Evolutionary conservation across 2,888 invertebrate genomes (phyloP), one percentile per base, ranked within the genome.

Genomic region (Drosophila borborema): DNA sequence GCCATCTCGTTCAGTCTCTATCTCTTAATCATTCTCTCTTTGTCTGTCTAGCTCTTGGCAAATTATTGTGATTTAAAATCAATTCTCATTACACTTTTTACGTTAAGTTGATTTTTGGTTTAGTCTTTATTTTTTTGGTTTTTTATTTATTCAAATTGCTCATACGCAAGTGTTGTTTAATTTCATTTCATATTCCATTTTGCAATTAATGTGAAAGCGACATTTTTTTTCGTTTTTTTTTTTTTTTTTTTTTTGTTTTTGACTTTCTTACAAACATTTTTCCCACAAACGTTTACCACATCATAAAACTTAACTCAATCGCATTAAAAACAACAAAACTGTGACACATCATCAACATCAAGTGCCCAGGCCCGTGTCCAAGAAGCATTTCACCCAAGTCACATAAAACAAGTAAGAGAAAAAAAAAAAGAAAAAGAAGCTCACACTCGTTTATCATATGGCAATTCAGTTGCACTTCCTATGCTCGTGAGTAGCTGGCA

Each of bases 341-440:
- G 86, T 90, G 86, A 87, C 90, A 86, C 81, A 86, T 90, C 90
- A 84, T 82, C 80, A 88, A 75, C 85, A 88, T 87, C 86, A 78
- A 82, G 89, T 86, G 86, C 67, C 54, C 54, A 54, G 38, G 23
- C 54, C 84, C 70, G 61, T 40, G 58, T 45, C 58, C 55, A 65
- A 78, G 69, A 67, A 78, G 69, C 88, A 88, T 85, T 86, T 86
- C 88, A 88, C 86, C 86, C 59, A 60, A 55, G 59, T 49, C 40
- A 62, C 63, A 54, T 58, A 51, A 64, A 40, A 18, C 40, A 3
- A 38, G 23, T 23, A 40, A 28, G 6, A 7, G 3, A 28, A 16
- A 4, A 7, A 38, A 14, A 38, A 53, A 53, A 7, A 10, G 2
- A 16, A 20, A 14, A 55, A 55, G 55, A 55, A 55, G 55, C 55